Base-by-base conservation (phyloP, 2,797 vertebrate genomes). In the Toxotes lorentzi region DNA sequence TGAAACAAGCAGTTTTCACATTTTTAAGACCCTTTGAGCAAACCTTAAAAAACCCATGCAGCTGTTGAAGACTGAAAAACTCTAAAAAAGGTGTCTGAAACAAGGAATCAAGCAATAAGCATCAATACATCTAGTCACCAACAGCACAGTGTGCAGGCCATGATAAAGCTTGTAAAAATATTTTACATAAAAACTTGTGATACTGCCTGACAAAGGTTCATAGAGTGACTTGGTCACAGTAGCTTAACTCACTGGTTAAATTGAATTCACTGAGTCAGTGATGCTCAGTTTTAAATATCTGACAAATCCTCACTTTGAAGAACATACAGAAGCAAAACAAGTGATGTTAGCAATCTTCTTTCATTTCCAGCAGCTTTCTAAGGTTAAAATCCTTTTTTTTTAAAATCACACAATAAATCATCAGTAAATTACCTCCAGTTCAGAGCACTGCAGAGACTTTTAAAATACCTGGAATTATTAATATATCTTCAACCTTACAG, bases 401-500 rank as follows among this genome's bases (percentile, higher is more conserved):
- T 30, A 2, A 30, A 66, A 54, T 81, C 64, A 62, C 57, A 67
- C 12, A 23, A 27, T 60, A 62, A 76, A 76, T 32, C 14, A 71
- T 43, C n/a, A 73, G 13, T 16, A 54, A 71, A 60, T 41, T 48
- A 9, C 43, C 23, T 87, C 60, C 48, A 70, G 24, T 40, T 88
- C 16, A 79, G 45, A 82, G 60, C 1, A 1, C 23, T 38, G 17
- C 3, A 34, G n/a, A 54, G 62, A 80, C 53, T 3, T 64, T 57
- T 14, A 65, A 62, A 82, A 79, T 19, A 76, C 24, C 21, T 79
- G 84, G 90, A 90, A 89, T 89, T 73, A 78, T 66, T 74, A 19
- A 51, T 67, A 23, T 8, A 40, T 75, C 51, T 48, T 73, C 21
- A 7, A 17, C 27, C 48, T 14, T 13, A 2, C 34, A 80, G 12